Percentiles rank a stretch among this genome's conserved stretches.
These are phyloP conservation scores for Vireo altiloquus DNA, from an alignment of 2,113 vertebrate species.

Conservation along the genomic window DNA sequence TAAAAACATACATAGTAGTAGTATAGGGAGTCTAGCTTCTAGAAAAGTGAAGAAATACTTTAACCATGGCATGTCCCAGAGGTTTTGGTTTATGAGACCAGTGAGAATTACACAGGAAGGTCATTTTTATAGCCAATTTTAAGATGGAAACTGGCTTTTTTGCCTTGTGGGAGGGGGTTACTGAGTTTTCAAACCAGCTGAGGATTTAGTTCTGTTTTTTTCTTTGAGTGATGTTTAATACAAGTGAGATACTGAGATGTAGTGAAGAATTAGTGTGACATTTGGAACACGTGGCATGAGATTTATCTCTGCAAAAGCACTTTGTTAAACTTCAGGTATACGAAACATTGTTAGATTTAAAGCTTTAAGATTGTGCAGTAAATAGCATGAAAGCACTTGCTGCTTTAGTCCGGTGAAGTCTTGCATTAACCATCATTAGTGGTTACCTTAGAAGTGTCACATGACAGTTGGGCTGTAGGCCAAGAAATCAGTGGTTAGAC, in stretches of 20 bases:
- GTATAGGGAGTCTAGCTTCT: neutral
- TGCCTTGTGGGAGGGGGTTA: neutral
- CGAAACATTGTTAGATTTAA: neutral
- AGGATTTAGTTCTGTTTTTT: neutral
- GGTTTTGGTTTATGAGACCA: neutral
- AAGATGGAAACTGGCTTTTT: neutral
- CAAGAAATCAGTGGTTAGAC: neutral
- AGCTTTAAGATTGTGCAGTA: neutral
- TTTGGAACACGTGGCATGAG: accelerated
- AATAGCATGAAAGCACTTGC: neutral
- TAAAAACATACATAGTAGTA: neutral
- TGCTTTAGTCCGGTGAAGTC: neutral
- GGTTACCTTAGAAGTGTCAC: neutral
- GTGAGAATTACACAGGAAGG: neutral
- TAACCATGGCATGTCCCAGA: accelerated
- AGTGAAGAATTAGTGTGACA: neutral
- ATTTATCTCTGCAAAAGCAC: neutral
- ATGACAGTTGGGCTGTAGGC: neutral
- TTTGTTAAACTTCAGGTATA: neutral
- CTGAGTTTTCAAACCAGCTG: neutral
- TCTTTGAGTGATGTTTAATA: neutral
- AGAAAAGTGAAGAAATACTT: neutral
- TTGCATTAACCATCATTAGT: neutral
- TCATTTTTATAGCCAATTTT: neutral
- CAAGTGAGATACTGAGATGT: neutral